phyloP scores from a whole-genome alignment of 2,113 vertebrate genomes.

The Ibidorhyncha struthersii region DNA sequence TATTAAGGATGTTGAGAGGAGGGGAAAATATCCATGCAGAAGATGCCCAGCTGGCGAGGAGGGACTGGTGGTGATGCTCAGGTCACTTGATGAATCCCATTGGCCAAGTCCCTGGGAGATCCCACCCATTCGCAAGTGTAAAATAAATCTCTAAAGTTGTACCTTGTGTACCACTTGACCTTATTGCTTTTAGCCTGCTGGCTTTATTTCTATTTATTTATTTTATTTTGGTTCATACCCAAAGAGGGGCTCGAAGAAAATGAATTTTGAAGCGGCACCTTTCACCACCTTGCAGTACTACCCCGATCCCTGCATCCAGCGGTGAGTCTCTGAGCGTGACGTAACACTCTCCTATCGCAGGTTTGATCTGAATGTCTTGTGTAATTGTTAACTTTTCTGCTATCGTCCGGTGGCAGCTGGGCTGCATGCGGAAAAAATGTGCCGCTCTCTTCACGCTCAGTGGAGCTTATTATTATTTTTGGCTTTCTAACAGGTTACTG shows the following conservation, averaged over 20 bases:
- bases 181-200: slow-evolving; percentile 85
- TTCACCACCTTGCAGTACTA: slow-evolving; percentile 87
- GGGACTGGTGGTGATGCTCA: slow-evolving; percentile 79
- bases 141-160: slow-evolving; percentile 85
- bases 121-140: slow-evolving; percentile 87
- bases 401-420: slow-evolving; percentile 42
- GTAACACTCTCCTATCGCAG: slow-evolving; percentile 31
- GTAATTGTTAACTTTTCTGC: slow-evolving; percentile 59
- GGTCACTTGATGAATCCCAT: slow-evolving; percentile 81
- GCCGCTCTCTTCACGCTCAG: slow-evolving; percentile 57
- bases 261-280: slow-evolving; percentile 87
- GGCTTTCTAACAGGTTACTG: slow-evolving; percentile 66
- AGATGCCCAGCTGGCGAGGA: slow-evolving; percentile 90
- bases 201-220: slow-evolving; percentile 74
- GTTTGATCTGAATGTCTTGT: slow-evolving; percentile 30
- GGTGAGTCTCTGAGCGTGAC: slow-evolving; percentile 84
- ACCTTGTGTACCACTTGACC: slow-evolving; percentile 89
- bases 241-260: slow-evolving; percentile 77
- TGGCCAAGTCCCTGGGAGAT: slow-evolving; percentile 81
- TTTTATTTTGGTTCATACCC: slow-evolving; percentile 67
- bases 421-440: slow-evolving; percentile 49
- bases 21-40: slow-evolving; percentile 67
- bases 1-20: slow-evolving; percentile 66
- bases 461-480: slow-evolving; percentile 61
- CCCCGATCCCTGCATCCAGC: slow-evolving; percentile 90